A percentile compares a stretch with the other conserved stretches of the same genome.
Conservation (phyloP, 2,888 invertebrate species). For the Eurois occulta region DNA sequence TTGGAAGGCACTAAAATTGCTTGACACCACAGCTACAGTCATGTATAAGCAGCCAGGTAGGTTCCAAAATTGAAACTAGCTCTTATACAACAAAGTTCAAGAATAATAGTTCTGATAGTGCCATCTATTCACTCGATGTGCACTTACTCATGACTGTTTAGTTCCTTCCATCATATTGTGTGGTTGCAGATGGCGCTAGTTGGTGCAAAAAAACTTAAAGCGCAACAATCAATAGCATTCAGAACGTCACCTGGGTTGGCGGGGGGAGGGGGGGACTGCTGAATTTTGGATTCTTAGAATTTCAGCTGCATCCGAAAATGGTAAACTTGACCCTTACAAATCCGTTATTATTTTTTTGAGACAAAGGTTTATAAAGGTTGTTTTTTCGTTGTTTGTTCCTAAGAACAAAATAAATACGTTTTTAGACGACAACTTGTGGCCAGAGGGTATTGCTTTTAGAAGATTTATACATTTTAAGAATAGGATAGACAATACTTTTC, state of each 20-base stretch:
- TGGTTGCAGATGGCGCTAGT: conserved; percentile 35
- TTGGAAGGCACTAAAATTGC: neutral
- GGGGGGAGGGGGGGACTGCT: neutral
- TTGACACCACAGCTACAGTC: neutral
- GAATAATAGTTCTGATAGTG: conserved; percentile 12
- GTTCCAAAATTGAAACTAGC: neutral
- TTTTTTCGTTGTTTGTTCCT: too few relatives aligned
- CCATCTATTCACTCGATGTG: conserved; percentile 24
- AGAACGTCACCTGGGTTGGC: neutral
- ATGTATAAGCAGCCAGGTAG: neutral
- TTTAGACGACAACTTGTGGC: too few relatives aligned
- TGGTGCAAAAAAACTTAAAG: neutral
- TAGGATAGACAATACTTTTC: too few relatives aligned
- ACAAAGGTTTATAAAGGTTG: too few relatives aligned
- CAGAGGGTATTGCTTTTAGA: too few relatives aligned
- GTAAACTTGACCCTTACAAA: too few relatives aligned
- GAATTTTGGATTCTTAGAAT: too few relatives aligned
- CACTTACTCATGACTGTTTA: conserved; percentile 6
- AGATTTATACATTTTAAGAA: too few relatives aligned
- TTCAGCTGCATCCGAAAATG: too few relatives aligned
- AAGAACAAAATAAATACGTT: too few relatives aligned
- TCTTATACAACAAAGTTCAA: neutral
- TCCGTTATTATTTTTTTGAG: too few relatives aligned
- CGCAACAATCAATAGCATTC: neutral
- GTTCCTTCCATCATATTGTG: conserved; percentile 2